Conservation (phyloP, 2,113 vertebrate species). For the Camelus dromedarius region DNA sequence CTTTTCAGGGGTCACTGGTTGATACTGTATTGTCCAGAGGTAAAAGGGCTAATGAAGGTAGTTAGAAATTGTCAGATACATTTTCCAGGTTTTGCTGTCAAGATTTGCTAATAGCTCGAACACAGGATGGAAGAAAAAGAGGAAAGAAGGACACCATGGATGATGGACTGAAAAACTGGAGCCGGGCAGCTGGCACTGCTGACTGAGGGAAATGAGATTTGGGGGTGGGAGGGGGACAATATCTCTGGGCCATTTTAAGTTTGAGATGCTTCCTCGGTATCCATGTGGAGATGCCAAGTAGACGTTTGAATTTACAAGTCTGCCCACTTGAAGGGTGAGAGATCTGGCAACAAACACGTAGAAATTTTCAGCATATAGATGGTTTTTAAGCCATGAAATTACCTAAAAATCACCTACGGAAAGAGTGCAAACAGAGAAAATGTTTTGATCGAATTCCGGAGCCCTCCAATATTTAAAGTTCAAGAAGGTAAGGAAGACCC, state of each 20-base stretch:
- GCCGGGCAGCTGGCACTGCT: rapidly evolving
- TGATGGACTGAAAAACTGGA: not conserved
- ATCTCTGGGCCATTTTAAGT: not conserved
- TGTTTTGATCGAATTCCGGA: not conserved
- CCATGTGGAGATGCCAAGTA: not conserved
- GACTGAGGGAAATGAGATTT: not conserved
- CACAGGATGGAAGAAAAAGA: not conserved
- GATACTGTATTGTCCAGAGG: not conserved
- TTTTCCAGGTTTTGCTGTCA: not conserved
- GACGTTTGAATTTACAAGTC: no score
- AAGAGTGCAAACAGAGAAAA: not conserved
- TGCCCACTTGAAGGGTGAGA: not conserved
- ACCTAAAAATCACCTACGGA: not conserved
- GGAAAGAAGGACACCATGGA: not conserved
- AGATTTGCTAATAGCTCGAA: not conserved
- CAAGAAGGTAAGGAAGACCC: conserved; percentile 44
- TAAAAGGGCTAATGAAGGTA: not conserved
- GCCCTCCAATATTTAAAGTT: not conserved
- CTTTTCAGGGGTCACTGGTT: not conserved
- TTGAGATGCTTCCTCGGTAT: not conserved
- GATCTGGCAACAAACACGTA: no score
- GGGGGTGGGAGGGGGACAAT: not conserved
- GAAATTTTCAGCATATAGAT: not conserved
- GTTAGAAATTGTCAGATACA: not conserved
- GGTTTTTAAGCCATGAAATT: not conserved